phyloP scores from a whole-genome alignment of 2,888 invertebrate species.

The Campopleginae sp. region DNA sequence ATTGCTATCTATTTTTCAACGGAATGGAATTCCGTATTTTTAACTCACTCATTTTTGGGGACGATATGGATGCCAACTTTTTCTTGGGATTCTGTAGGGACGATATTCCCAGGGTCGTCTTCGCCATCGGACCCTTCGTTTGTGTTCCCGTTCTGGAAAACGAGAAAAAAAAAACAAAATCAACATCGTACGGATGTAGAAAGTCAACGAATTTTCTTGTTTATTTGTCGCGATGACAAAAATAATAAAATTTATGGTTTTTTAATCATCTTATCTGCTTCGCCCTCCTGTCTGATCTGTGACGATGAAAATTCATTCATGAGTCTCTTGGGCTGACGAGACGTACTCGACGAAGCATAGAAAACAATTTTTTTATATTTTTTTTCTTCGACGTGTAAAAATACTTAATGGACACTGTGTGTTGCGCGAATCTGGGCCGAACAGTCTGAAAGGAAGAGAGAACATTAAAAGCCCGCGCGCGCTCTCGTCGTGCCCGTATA shows the following conservation, averaged over 20 bases:
- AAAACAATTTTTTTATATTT: not conserved
- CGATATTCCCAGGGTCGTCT: conserved; percentile 40
- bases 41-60: conserved; percentile 65
- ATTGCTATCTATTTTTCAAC: conserved; percentile 4
- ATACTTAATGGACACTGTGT: not conserved
- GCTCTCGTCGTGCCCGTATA: conserved; percentile 3
- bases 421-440: conserved; percentile 1
- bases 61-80: conserved; percentile 65
- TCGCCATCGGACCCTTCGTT: conserved; percentile 15
- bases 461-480: conserved; percentile 35
- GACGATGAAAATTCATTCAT: not conserved
- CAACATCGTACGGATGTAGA: too few relatives aligned
- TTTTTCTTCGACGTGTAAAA: not conserved
- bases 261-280: not conserved
- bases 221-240: not conserved
- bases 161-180: not conserved
- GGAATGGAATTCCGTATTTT: conserved; percentile 15
- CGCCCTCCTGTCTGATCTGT: not conserved
- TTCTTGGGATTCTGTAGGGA: conserved; percentile 60
- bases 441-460: not conserved
- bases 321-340: not conserved
- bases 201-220: not conserved
- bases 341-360: not conserved
- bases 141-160: conserved; percentile 36
- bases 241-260: not conserved